phyloP scores from a whole-genome alignment of 2,797 vertebrate species.

The Sebastiscus albofasciatus region DNA sequence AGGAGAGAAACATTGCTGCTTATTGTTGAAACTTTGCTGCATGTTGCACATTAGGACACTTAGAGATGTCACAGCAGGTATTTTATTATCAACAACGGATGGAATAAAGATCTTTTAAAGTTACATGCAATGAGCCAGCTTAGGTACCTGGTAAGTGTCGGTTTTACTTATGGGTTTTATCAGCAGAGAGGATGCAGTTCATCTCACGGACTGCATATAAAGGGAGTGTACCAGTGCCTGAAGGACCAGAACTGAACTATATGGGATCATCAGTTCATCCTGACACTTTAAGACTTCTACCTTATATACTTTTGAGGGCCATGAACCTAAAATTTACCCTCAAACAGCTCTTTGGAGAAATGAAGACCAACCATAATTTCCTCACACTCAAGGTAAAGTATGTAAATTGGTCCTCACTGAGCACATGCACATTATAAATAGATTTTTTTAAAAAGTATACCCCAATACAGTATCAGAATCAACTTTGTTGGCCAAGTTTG shows the following conservation, averaged over 20 bases:
- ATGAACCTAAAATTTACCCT: no score
- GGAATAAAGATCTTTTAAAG: not conserved
- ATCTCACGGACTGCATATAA: not conserved
- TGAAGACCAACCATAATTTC: no score
- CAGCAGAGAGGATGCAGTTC: not conserved
- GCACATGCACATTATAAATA: no score
- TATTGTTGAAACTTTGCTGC: not conserved
- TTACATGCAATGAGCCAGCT: not conserved
- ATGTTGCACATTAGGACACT: not conserved
- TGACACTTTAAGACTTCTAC: not conserved
- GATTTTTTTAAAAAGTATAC: no score
- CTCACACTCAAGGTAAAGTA: no score
- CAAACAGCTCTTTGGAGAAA: no score
- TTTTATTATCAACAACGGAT: not conserved
- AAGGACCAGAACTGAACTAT: not conserved
- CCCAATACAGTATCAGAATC: no score
- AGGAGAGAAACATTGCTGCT: not conserved
- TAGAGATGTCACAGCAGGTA: not conserved
- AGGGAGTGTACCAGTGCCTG: not conserved
- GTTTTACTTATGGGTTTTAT: not conserved
- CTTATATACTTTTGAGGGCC: not conserved
- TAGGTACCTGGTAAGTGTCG: not conserved
- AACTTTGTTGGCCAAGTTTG: no score
- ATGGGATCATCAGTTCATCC: not conserved
- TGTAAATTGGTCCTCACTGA: no score